Evolutionary conservation across 2,797 vertebrate species (phyloP).

Genomic region (Pangasius mekongensis): DNA sequence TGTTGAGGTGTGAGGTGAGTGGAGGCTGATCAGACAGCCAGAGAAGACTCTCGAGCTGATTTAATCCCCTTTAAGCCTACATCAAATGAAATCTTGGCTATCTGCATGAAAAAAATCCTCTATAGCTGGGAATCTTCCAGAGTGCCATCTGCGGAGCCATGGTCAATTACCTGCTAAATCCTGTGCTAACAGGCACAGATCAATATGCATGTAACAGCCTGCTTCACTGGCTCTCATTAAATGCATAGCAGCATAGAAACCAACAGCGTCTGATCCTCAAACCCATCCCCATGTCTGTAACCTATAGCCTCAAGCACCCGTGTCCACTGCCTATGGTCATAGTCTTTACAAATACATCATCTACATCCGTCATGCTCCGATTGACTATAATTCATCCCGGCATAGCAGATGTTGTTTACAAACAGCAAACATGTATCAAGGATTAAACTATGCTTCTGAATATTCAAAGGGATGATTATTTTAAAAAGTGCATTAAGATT

Average conservation of each 20-base stretch:
- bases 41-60: conserved; percentile 3
- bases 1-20: conserved; percentile 2
- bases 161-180: conserved; percentile 37
- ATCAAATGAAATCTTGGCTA: conserved; percentile 24
- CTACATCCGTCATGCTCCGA: not conserved
- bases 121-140: conserved; percentile 23
- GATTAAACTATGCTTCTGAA: not conserved
- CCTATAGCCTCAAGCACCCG: not conserved
- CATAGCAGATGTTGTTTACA: not conserved
- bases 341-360: not conserved
- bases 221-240: not conserved
- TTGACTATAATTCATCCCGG: not conserved
- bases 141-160: conserved; percentile 15
- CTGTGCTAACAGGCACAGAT: conserved; percentile 26
- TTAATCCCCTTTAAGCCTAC: conserved; percentile 25
- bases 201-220: conserved; percentile 36
- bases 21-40: conserved; percentile 25
- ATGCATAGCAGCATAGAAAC: conserved; percentile 18
- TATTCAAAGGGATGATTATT: conserved; percentile 11
- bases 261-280: not conserved
- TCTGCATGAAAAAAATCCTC: conserved; percentile 6
- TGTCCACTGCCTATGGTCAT: not conserved
- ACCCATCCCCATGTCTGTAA: not conserved
- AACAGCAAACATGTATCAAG: not conserved
- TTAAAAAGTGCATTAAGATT: not conserved